Evolutionary conservation across 2,113 vertebrate genomes (phyloP).

Genomic region (Leiothrix lutea): DNA sequence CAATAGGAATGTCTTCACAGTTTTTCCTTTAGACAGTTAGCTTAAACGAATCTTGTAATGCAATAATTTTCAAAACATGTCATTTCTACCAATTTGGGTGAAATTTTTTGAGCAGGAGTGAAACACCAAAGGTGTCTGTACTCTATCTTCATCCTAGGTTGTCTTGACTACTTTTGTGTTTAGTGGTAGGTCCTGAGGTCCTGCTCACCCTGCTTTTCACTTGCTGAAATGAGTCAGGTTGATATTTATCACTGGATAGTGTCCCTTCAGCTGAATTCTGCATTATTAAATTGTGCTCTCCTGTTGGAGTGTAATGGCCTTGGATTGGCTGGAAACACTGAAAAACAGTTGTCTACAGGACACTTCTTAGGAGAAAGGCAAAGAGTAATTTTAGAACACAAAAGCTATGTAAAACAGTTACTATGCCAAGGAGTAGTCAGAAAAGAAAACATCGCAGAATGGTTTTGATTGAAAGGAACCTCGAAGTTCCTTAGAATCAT

Average conservation of each 20-base stretch:
- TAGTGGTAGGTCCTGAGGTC: not conserved
- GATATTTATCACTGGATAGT: not conserved
- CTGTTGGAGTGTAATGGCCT: not conserved
- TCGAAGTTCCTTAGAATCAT: not conserved
- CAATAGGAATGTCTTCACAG: not conserved
- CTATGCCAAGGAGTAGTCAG: not conserved
- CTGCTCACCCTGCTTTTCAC: not conserved
- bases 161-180: not conserved
- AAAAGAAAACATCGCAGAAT: not conserved
- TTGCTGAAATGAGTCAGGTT: not conserved
- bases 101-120: not conserved
- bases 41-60: not conserved
- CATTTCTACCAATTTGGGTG: not conserved
- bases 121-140: not conserved
- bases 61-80: not conserved
- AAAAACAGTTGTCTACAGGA: not conserved
- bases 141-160: fast-evolving
- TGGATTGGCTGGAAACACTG: not conserved
- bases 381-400: not conserved
- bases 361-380: not conserved
- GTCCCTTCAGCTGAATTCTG: not conserved
- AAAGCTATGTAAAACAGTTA: not conserved
- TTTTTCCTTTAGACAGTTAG: not conserved
- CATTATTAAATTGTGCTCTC: not conserved
- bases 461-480: not conserved